phyloP scores from a whole-genome alignment of 2,888 invertebrate genomes.

The Scotopteryx bipunctaria region DNA sequence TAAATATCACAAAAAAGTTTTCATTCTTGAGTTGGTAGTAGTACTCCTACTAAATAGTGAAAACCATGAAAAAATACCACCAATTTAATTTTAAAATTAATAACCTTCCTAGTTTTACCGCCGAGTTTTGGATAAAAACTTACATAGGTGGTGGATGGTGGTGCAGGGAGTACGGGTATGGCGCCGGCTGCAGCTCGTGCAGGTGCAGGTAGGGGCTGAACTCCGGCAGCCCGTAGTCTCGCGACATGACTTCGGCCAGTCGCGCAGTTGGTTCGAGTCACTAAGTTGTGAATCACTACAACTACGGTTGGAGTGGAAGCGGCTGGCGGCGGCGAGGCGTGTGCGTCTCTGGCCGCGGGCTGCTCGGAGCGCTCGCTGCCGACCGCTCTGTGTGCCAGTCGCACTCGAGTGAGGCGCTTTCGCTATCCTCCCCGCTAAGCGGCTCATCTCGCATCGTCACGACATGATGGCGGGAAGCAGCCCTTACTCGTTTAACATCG shows the following conservation, averaged over 20 bases:
- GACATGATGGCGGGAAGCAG: neutral
- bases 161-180: neutral
- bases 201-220: conserved; percentile 6
- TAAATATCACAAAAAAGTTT: too few species aligned
- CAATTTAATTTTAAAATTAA: too few species aligned
- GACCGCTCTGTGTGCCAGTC: conserved; percentile 10
- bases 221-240: conserved; percentile 5
- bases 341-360: neutral
- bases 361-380: neutral
- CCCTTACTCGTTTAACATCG: conserved; percentile 1
- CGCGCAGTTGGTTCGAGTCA: too few species aligned
- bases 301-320: neutral
- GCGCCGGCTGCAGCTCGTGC: conserved; percentile 9
- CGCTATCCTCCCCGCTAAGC: neutral
- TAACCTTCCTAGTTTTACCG: too few species aligned
- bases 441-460: neutral
- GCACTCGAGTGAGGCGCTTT: conserved; percentile 5
- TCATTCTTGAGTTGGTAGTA: too few species aligned
- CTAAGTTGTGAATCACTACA: too few species aligned
- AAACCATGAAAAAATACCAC: too few species aligned
- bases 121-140: neutral
- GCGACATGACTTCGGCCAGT: conserved; percentile 15
- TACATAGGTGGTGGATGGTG: conserved; percentile 1
- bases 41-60: too few species aligned
- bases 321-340: too few species aligned